phyloP scores from a whole-genome alignment of 2,113 vertebrate genomes.

The Mungos mungo region DNA sequence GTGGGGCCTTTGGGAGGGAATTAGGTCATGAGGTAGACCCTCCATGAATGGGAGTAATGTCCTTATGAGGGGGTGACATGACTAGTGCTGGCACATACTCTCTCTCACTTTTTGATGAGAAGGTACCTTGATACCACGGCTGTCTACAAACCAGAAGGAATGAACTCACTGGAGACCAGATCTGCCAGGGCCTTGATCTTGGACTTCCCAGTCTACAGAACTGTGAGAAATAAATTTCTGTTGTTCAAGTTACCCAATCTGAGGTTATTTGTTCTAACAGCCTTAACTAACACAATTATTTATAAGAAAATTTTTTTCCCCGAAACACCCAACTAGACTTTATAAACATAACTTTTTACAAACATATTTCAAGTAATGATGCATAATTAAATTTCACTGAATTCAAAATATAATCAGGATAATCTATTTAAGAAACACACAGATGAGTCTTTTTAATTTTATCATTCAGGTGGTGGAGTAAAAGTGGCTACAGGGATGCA shows the following conservation, averaged over 20 bases:
- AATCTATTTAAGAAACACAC: background rate
- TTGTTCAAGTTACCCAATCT: background rate
- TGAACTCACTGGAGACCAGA: background rate
- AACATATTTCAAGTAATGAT: background rate
- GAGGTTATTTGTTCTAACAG: background rate
- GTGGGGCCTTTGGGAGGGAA: background rate
- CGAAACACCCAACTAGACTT: background rate
- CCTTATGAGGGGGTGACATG: background rate
- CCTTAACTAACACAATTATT: background rate
- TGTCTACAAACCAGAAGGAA: background rate
- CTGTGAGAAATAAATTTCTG: background rate
- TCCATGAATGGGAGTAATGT: background rate
- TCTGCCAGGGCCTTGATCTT: background rate
- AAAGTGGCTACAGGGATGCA: background rate
- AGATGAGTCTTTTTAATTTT: background rate
- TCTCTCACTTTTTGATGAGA: background rate
- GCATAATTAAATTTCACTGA: background rate
- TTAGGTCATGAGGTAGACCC: background rate
- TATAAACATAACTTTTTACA: background rate
- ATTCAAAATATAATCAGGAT: background rate
- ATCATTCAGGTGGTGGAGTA: background rate
- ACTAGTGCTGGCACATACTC: background rate
- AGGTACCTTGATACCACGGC: background rate
- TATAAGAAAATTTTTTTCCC: background rate
- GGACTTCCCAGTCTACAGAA: background rate